These are phyloP conservation scores for Petrocephalus microphthalmus DNA, from an alignment of 2,113 vertebrate genomes.

Conservation along the genomic window DNA sequence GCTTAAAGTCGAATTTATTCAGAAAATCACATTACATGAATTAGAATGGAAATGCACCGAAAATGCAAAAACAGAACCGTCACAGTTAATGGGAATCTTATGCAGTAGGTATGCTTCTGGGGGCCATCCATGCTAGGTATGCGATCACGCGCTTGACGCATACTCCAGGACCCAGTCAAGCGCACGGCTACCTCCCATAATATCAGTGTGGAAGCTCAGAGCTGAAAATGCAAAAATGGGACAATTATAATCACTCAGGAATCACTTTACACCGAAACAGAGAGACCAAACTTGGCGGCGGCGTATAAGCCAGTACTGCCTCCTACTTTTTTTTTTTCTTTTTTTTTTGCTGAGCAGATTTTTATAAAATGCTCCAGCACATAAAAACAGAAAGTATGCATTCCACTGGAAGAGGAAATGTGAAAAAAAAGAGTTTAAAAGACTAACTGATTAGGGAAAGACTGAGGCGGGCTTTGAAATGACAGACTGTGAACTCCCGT, in stretches of 20 bases:
- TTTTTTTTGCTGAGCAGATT: neutral
- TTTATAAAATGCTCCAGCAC: neutral
- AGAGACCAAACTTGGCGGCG: neutral
- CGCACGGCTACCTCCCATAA: neutral
- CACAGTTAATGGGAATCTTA: constrained; percentile 14
- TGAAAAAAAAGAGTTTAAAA: neutral
- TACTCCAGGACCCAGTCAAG: neutral
- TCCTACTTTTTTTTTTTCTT: neutral
- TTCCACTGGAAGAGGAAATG: neutral
- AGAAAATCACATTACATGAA: constrained; percentile 8
- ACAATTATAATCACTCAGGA: neutral
- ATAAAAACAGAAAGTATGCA: neutral
- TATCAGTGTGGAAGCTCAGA: neutral
- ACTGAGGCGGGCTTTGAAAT: neutral
- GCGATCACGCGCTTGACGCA: neutral
- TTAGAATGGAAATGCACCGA: constrained; percentile 4
- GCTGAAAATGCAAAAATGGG: neutral
- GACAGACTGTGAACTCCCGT: neutral
- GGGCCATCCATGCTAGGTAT: neutral
- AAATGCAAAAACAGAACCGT: constrained; percentile 11
- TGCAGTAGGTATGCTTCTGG: neutral
- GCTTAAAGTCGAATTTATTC: neutral
- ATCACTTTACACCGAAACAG: neutral
- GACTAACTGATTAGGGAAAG: neutral
- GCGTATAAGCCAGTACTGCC: neutral